Evolutionary conservation across 2,888 invertebrate species (phyloP).

Genomic region (Aricia artaxerxes): DNA sequence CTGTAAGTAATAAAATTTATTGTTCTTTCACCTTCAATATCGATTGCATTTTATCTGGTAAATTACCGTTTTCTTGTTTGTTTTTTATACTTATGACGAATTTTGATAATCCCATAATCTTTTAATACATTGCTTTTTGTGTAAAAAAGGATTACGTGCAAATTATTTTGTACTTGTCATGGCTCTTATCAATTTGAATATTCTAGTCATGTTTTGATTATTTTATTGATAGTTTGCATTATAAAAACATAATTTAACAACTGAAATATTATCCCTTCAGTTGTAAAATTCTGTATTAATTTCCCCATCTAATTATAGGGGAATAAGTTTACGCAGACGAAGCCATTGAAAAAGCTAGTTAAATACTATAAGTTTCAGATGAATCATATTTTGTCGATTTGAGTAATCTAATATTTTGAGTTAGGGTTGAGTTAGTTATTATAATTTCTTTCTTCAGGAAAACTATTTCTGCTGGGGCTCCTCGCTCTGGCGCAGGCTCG

Average conservation of each 20-base stretch:
- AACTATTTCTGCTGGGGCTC: slow-evolving; percentile 31
- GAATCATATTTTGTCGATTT: no score
- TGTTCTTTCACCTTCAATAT: slow-evolving; percentile 3
- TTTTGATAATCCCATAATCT: background rate
- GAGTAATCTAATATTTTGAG: no score
- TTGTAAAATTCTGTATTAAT: no score
- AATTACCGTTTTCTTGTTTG: background rate
- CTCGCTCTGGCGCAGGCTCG: slow-evolving; percentile 20
- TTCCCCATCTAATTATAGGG: no score
- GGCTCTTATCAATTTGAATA: background rate
- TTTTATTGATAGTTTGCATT: background rate
- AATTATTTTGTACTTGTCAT: background rate
- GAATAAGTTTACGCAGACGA: no score
- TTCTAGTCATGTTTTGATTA: background rate
- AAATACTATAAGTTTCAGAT: no score
- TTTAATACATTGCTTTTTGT: background rate
- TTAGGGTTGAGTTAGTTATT: no score
- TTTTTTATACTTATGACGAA: background rate
- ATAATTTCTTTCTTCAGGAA: slow-evolving; percentile 17
- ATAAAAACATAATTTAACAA: background rate
- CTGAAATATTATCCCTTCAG: no score
- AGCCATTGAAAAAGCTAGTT: no score
- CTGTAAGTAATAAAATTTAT: background rate
- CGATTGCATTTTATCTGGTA: background rate
- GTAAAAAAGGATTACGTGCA: background rate